Conservation (phyloP, 92 coral and sea anemone genomes). For the Muricea muricata region DNA sequence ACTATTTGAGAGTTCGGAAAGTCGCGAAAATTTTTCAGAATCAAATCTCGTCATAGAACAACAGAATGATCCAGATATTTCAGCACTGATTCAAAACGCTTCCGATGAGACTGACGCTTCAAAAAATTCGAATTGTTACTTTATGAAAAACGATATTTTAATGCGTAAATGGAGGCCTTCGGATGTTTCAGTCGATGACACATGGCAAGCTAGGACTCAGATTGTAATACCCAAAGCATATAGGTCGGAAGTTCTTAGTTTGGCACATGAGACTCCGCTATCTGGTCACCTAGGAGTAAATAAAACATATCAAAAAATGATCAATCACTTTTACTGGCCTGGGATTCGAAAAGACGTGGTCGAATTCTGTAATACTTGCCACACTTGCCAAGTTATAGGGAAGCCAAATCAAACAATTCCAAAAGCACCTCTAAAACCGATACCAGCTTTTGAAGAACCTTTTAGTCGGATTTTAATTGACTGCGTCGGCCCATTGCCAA, state of each 20-base stretch:
- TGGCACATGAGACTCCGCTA: conserved; percentile 65
- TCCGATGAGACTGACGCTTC: conserved; percentile 55
- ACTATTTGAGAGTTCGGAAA: conserved; percentile 3
- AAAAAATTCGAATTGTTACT: conserved; percentile 54
- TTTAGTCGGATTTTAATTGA: conserved; percentile 57
- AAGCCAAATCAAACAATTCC: conserved; percentile 61
- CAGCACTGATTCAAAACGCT: conserved; percentile 40
- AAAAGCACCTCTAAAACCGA: conserved; percentile 66
- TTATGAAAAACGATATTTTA: conserved; percentile 49
- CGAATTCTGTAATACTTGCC: conserved; percentile 57
- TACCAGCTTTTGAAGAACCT: conserved; percentile 65
- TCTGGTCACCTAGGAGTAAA: conserved; percentile 67
- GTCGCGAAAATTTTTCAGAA: too few species aligned
- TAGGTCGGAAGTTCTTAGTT: conserved; percentile 40
- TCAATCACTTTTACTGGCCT: conserved; percentile 66
- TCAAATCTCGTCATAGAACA: conserved; percentile 62
- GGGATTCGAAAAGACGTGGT: conserved; percentile 59
- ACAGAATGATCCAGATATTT: conserved; percentile 57
- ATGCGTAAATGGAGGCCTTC: conserved; percentile 65
- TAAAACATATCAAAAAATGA: conserved; percentile 60
- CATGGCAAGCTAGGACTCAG: conserved; percentile 62
- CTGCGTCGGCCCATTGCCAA: conserved; percentile 68
- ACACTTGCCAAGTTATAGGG: conserved; percentile 59
- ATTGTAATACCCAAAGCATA: conserved; percentile 54
- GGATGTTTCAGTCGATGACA: conserved; percentile 59